Evolutionary conservation across 2,113 vertebrate genomes (phyloP).

Genomic region (Motacilla alba): DNA sequence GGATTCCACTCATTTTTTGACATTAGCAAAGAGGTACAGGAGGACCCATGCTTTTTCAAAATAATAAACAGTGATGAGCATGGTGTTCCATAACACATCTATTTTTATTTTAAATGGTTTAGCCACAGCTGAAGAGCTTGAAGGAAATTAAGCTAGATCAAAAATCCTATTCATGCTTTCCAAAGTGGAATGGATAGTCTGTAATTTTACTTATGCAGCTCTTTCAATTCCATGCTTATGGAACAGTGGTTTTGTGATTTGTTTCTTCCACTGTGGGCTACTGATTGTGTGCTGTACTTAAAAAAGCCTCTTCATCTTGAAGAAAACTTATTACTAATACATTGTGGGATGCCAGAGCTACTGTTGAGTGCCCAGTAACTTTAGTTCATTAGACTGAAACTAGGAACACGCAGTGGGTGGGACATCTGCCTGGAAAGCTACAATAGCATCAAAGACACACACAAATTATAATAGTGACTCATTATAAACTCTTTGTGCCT

Average conservation of each 20-base stretch:
- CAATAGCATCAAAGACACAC: constrained; percentile 33
- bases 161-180: constrained; percentile 64
- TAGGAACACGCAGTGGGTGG: constrained; percentile 15
- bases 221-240: constrained; percentile 57
- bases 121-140: constrained; percentile 53
- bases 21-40: constrained; percentile 1
- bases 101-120: constrained; percentile 71
- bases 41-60: neutral
- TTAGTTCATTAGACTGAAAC: constrained; percentile 43
- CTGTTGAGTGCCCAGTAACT: constrained; percentile 30
- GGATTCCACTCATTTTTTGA: constrained; percentile 44
- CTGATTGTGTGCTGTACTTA: constrained; percentile 41
- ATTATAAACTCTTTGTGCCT: constrained; percentile 18
- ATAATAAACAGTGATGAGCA: constrained; percentile 61
- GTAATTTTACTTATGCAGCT: constrained; percentile 62
- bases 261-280: constrained; percentile 48
- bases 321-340: constrained; percentile 37
- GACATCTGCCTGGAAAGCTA: constrained; percentile 1
- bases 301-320: constrained; percentile 47
- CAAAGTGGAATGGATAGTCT: constrained; percentile 70
- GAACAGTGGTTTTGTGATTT: constrained; percentile 63
- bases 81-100: constrained; percentile 8
- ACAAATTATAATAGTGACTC: constrained; percentile 47
- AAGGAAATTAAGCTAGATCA: constrained; percentile 69
- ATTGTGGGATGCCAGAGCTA: neutral